phyloP scores from a whole-genome alignment of 1,140 invertebrate genomes.

The Orussus abietinus region DNA sequence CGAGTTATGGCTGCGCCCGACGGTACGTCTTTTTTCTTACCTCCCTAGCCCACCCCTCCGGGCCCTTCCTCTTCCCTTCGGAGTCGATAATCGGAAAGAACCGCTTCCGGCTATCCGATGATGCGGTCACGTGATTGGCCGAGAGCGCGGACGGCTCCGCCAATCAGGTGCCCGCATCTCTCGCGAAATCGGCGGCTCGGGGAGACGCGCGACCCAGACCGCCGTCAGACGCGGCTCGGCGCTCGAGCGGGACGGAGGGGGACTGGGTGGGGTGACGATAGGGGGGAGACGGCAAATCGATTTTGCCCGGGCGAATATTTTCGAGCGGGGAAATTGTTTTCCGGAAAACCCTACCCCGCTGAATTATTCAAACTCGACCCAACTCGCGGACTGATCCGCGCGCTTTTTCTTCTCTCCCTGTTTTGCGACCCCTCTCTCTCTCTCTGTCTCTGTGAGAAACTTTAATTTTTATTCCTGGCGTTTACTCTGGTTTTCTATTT shows the following conservation, averaged over 20 bases:
- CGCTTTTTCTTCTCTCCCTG: no score
- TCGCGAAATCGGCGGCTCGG: slow-evolving; percentile 23
- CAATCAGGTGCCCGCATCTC: slow-evolving; percentile 14
- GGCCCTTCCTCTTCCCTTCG: slow-evolving; percentile 11
- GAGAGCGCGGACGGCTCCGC: slow-evolving; percentile 17
- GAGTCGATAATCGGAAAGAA: slow-evolving; percentile 30
- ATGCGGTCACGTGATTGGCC: slow-evolving; percentile 15
- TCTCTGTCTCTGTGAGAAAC: no score
- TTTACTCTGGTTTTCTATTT: no score
- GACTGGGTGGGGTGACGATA: no score
- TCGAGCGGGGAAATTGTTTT: slow-evolving; percentile 12
- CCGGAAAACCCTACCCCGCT: no score
- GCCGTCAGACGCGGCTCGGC: no score
- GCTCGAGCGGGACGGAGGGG: no score
- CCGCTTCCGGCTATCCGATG: slow-evolving; percentile 2
- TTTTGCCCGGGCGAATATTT: neutral
- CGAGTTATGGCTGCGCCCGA: slow-evolving; percentile 53
- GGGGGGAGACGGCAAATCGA: slow-evolving; percentile 15
- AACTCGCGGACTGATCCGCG: no score
- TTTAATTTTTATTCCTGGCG: no score
- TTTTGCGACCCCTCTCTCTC: no score
- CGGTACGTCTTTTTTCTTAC: slow-evolving; percentile 9
- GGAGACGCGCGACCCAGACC: no score
- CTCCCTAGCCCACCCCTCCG: neutral
- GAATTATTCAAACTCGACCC: no score